A percentile compares a stretch with the other conserved stretches of the same genome.
Conservation (phyloP, 2,888 invertebrate genomes). For the Cephus pulcher region DNA sequence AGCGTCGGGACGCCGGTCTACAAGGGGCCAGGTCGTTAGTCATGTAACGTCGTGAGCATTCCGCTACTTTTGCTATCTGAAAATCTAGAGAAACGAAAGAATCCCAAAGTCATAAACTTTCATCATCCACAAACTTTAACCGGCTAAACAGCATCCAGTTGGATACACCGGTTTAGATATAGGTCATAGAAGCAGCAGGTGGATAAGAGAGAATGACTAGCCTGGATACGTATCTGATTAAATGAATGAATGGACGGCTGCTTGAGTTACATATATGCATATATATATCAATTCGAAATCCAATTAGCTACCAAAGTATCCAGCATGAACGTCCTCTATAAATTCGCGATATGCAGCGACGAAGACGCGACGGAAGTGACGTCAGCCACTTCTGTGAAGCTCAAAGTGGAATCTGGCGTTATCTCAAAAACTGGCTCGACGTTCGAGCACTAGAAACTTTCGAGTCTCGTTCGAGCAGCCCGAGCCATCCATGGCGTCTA, state of each 20-base stretch:
- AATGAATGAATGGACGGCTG: neutral
- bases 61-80: neutral
- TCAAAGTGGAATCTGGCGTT: neutral
- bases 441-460: conserved; percentile 34
- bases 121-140: neutral
- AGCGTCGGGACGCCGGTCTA: neutral
- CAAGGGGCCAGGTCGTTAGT: neutral
- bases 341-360: neutral
- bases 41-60: neutral
- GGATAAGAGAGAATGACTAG: neutral
- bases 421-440: conserved; percentile 1
- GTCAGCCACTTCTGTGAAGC: neutral
- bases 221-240: neutral
- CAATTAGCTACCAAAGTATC: neutral
- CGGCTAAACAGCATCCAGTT: neutral
- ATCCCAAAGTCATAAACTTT: neutral
- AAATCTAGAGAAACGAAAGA: neutral
- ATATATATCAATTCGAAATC: neutral
- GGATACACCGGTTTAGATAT: neutral
- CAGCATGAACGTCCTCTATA: neutral
- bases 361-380: neutral
- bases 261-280: neutral
- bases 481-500: conserved; percentile 33
- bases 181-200: neutral
- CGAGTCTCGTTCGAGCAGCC: conserved; percentile 43